Evolutionary conservation across 2,113 vertebrate genomes (phyloP).

Genomic region (Dendropsophus ebraccatus): DNA sequence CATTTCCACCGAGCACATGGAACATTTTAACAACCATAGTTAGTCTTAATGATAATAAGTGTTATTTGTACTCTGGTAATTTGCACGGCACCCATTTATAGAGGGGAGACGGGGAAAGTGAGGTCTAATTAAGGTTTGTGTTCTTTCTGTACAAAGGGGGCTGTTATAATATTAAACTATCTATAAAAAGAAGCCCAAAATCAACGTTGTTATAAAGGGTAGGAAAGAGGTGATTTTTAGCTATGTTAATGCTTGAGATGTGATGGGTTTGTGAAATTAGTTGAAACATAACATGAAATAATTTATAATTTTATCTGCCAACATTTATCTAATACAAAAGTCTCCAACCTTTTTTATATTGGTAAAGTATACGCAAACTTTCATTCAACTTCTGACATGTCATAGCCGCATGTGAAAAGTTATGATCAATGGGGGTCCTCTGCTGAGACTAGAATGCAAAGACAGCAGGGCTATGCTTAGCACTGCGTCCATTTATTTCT

Average conservation of each 20-base stretch:
- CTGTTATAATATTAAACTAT: slow-evolving; percentile 37
- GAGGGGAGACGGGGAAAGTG: slow-evolving; percentile 36
- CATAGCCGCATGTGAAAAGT: too few relatives aligned
- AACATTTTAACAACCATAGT: slow-evolving; percentile 56
- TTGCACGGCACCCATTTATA: slow-evolving; percentile 54
- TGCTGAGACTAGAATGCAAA: too few relatives aligned
- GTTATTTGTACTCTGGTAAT: slow-evolving; percentile 58
- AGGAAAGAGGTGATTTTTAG: not conserved
- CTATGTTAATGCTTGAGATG: not conserved
- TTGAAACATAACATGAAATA: not conserved
- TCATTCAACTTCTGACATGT: too few relatives aligned
- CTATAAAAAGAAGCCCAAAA: slow-evolving; percentile 26
- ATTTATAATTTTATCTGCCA: too few relatives aligned
- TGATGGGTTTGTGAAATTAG: not conserved
- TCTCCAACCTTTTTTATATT: too few relatives aligned
- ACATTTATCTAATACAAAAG: too few relatives aligned
- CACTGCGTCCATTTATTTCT: too few relatives aligned
- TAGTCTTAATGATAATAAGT: slow-evolving; percentile 57
- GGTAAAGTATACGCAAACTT: too few relatives aligned
- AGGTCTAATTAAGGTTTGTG: slow-evolving; percentile 55
- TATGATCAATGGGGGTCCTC: too few relatives aligned
- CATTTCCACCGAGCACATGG: slow-evolving; percentile 54
- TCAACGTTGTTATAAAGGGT: slow-evolving; percentile 18
- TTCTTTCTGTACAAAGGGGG: slow-evolving; percentile 51
- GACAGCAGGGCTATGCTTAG: too few relatives aligned